Base-by-base conservation (phyloP, 2,113 vertebrate genomes). In the Oncorhynchus keta region DNA sequence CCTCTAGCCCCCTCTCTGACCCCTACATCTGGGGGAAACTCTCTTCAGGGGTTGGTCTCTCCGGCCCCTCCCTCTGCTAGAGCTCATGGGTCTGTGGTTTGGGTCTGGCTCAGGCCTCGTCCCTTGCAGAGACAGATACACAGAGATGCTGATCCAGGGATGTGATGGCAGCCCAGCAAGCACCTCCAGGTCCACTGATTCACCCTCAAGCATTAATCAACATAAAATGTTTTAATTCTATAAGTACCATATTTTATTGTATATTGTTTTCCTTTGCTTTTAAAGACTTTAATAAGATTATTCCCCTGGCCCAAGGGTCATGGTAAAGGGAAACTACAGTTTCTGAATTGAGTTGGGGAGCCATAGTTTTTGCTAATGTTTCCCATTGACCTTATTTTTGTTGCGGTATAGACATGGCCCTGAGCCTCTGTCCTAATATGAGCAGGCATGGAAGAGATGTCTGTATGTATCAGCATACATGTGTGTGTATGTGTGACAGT, bases 1-100 rank as follows among this genome's bases (percentile, higher is more conserved):
- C 67, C 95, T 99, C 90, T 99, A 96, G 93, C 71, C 3, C 39
- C 66, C 39, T n/a, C 57, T 51, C 13, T 68, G 22, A 30, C 48
- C 28, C 0, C 18, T 68, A 13, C 5, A 14, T 51, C 51, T 55
- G 45, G 62, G 51, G 51, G 51, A 55, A 55, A 55, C 70, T 72
- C 30, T 30, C 22, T 59, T 48, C 18, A 62, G 59, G 16, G 59
- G 59, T 22, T 22, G n/a, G 59, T 22, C 59, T 62, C 20, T 22
- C 51, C 13, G 16, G 51, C 14, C 5, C n/a, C 59, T 62, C n/a
- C 20, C n/a, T 62, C n/a, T 62, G 59, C n/a, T 64, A 5, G 61
- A 26, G 11, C 61, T 64, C 6, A 26, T 26, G 61, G 8, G 18
- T 62, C 20, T 62, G 59, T 62, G 16, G 49, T 45, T 45, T n/a